These are phyloP conservation scores for Cygnus atratus DNA, from an alignment of 2,113 vertebrate species.

Conservation along the genomic window DNA sequence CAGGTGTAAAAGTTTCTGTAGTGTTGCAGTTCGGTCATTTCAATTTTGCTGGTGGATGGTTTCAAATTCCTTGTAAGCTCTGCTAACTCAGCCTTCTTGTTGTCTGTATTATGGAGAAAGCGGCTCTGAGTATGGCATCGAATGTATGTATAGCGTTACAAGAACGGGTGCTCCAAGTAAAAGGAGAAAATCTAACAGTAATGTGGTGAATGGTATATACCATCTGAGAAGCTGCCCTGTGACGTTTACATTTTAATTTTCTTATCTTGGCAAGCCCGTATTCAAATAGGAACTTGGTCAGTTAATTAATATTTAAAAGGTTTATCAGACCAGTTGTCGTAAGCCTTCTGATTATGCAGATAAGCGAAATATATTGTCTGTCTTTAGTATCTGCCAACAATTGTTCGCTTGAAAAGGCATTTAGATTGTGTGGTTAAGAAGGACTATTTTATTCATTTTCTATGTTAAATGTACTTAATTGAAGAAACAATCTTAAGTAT, in stretches of 20 bases:
- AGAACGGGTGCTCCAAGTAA: not conserved
- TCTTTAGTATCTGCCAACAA: not conserved
- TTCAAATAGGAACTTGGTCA: not conserved
- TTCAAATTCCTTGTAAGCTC: not conserved
- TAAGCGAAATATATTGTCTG: not conserved
- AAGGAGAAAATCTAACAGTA: not conserved
- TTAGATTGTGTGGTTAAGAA: not conserved
- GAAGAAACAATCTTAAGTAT: not conserved
- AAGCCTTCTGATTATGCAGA: not conserved
- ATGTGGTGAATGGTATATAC: not conserved
- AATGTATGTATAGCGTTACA: rapidly evolving
- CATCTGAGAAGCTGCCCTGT: not conserved
- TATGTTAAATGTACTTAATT: not conserved
- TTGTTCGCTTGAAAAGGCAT: not conserved
- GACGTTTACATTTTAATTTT: not conserved
- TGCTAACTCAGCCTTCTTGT: not conserved
- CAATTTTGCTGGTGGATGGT: not conserved
- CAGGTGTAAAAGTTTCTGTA: not conserved
- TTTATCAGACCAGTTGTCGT: not conserved
- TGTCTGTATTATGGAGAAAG: not conserved
- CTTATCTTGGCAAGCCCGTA: not conserved
- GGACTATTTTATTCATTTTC: not conserved
- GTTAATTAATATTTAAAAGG: not conserved
- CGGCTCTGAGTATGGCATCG: not conserved
- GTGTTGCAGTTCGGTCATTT: rapidly evolving